These are phyloP conservation scores for Drosophila lowei DNA, from an alignment of 1,140 invertebrate species.

Conservation along the genomic window DNA sequence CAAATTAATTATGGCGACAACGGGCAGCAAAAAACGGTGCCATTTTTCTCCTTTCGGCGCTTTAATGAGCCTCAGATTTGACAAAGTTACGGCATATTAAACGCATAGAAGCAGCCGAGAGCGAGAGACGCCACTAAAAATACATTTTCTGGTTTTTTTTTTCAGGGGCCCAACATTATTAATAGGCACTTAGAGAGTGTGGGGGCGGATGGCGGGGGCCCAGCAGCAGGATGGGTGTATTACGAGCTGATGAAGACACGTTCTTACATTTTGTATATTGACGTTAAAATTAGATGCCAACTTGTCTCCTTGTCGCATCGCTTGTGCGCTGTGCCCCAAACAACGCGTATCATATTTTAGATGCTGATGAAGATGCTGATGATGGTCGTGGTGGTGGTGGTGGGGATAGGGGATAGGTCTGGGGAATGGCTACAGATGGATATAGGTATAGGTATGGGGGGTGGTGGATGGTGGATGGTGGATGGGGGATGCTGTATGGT, in stretches of 20 bases:
- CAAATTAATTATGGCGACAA: slow-evolving; percentile 64
- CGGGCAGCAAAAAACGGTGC: slow-evolving; percentile 21
- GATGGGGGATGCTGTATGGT: neutral
- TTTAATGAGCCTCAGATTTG: slow-evolving; percentile 76
- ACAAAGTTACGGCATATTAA: slow-evolving; percentile 78
- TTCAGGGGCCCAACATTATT: slow-evolving; percentile 57
- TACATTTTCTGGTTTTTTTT: slow-evolving; percentile 32
- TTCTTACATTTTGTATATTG: slow-evolving; percentile 79
- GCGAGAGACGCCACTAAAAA: slow-evolving; percentile 72
- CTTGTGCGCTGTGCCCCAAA: slow-evolving; percentile 20
- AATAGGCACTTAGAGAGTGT: slow-evolving; percentile 73
- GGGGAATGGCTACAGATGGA: neutral
- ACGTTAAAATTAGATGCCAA: slow-evolving; percentile 81
- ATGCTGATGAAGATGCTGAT: slow-evolving; percentile 52
- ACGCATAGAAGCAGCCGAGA: slow-evolving; percentile 47
- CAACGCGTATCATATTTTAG: slow-evolving; percentile 79
- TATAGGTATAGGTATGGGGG: no score
- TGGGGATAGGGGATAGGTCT: slow-evolving; percentile 28
- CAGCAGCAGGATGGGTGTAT: slow-evolving; percentile 32
- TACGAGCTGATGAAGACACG: slow-evolving; percentile 78
- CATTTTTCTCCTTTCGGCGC: slow-evolving; percentile 32
- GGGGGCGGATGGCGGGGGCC: neutral
- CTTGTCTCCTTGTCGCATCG: slow-evolving; percentile 44
- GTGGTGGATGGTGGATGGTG: neutral
- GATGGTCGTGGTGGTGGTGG: slow-evolving; percentile 37